Evolutionary conservation across 1,140 invertebrate species (phyloP).

Genomic region (Delia radicum): DNA sequence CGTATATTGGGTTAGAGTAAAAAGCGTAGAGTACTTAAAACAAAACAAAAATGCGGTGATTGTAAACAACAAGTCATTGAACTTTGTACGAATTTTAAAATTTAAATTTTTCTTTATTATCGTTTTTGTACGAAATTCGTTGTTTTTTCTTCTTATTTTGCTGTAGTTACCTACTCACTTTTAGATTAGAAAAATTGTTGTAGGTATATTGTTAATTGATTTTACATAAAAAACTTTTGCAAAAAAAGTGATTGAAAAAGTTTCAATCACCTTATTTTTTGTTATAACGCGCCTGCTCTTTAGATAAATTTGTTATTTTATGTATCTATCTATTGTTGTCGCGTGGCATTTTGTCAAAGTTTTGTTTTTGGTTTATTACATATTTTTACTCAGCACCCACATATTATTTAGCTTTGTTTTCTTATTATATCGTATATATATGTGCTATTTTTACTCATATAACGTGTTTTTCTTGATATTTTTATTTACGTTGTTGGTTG

Average conservation of each 20-base stretch:
- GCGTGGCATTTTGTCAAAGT: slow-evolving; percentile 7
- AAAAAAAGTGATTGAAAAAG: neutral
- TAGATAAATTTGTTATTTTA: neutral
- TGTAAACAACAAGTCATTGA: slow-evolving; percentile 23
- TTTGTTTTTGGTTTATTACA: neutral
- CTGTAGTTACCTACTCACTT: neutral
- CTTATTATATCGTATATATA: no score
- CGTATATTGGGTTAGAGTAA: neutral
- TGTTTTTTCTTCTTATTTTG: neutral
- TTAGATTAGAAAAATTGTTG: no score
- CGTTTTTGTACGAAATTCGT: neutral
- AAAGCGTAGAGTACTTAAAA: neutral
- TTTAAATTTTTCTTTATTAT: slow-evolving; percentile 7
- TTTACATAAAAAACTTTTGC: neutral
- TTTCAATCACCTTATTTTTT: neutral
- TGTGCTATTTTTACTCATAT: neutral
- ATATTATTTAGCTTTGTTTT: neutral
- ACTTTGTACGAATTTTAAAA: slow-evolving; percentile 26
- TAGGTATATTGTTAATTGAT: neutral
- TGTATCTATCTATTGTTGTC: neutral
- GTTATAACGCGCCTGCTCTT: neutral
- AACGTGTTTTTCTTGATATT: neutral
- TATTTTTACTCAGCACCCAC: slow-evolving; percentile 1
- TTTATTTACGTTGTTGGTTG: neutral
- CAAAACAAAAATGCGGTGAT: neutral